Evolutionary conservation across 2,797 vertebrate genomes (phyloP), one percentile per base, ranked within the genome.

Genomic region (Enteromius argenteus): DNA sequence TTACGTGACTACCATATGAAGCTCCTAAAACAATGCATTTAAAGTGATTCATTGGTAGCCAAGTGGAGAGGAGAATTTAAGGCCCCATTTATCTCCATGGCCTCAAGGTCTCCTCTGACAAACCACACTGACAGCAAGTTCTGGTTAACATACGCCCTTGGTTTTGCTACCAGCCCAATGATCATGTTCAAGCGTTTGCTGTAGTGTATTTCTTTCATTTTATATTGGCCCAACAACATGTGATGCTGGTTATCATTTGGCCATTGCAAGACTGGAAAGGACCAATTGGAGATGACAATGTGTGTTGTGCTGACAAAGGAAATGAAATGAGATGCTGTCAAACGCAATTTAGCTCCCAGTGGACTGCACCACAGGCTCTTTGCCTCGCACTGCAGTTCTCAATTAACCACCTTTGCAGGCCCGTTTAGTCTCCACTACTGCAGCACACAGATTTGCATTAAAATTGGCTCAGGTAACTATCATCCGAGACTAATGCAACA

Each of bases 11-110:
- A 62, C 79, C 75, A 84, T 89, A 69, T 44, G 76, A 58, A 46
- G 19, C 74, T 19, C 60, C 30, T 10, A 68, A 83, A 88, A 88
- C 83, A 85, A 85, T 87, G 80, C 66, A 78, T 85, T 88, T 85
- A 67, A 80, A 85, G 83, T 83, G 69, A 83, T 53, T 85, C 62
- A 75, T 56, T 58, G 73, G 67, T 58, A 23, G 44, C 17, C 19
- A 8, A 21, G n/a, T 42, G 44, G 44, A 79, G 32, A n/a, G 39
- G 42, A 73, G 21, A 44, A 23, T 49, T 64, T 67, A 80, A 68
- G 44, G 32, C 23, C 39, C 23, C 68, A 56, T 85, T 58, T 53
- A 51, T 79, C 67, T 88, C 71, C 37, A 37, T 17, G 32, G 60
- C 58, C 71, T 39, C 56, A 76, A 85, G 80, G 76, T 72, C 84